Evolutionary conservation across 2,113 vertebrate species (phyloP).

Genomic region (Cebus imitator): DNA sequence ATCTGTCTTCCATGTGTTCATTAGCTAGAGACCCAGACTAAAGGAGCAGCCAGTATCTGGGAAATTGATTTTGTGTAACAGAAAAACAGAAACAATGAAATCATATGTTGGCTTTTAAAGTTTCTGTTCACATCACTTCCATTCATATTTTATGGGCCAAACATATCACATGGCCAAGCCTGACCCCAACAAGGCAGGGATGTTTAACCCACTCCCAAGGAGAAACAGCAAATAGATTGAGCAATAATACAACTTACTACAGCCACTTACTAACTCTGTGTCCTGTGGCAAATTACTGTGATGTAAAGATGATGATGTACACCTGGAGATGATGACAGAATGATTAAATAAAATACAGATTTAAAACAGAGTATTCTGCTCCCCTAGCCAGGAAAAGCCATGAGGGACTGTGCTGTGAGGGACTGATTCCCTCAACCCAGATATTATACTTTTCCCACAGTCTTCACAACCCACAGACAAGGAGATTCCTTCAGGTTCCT

Average conservation of each 20-base stretch:
- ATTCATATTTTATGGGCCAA: constrained; percentile 10
- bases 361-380: not conserved
- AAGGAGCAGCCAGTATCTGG: not conserved
- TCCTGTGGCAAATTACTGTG: not conserved
- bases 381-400: too few relatives aligned
- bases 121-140: not conserved
- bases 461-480: too few relatives aligned
- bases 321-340: not conserved
- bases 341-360: not conserved
- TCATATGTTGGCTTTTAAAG: not conserved
- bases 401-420: too few relatives aligned
- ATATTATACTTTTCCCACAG: too few relatives aligned
- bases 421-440: too few relatives aligned
- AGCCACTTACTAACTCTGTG: not conserved
- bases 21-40: not conserved
- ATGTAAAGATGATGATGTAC: not conserved
- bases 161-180: not conserved
- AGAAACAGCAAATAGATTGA: not conserved
- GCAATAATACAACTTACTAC: not conserved
- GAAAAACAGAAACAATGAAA: not conserved
- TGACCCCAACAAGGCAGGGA: not conserved
- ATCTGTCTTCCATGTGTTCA: not conserved
- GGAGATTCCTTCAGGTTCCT: too few relatives aligned
- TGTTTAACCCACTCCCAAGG: not conserved
- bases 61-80: not conserved